Evolutionary conservation across 2,113 vertebrate genomes (phyloP).

Genomic region (Prunella himalayana): DNA sequence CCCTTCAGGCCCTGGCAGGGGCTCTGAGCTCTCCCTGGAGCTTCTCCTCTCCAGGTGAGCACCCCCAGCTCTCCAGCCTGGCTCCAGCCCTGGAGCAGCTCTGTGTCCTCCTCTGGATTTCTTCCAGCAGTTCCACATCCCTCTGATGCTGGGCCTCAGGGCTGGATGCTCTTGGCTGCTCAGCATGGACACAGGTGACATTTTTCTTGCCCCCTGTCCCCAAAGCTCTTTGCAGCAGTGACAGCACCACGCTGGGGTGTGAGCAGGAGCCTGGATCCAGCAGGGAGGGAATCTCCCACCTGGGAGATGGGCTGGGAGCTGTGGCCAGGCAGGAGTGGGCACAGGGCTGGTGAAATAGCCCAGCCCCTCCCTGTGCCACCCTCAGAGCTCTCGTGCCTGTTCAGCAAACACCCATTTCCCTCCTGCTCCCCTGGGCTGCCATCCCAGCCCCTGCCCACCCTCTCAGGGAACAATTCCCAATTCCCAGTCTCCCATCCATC

Average conservation of each 20-base stretch:
- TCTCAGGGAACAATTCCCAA: too few species aligned
- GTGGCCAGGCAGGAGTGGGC: neutral
- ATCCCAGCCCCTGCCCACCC: too few species aligned
- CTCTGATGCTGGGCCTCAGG: neutral
- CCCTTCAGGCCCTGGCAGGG: neutral
- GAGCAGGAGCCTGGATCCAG: neutral
- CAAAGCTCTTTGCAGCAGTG: neutral
- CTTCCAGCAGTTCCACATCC: neutral
- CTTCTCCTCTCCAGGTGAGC: too few species aligned
- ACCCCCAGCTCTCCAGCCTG: too few species aligned
- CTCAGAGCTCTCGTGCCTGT: neutral
- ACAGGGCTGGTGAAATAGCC: neutral
- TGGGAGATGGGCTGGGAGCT: neutral
- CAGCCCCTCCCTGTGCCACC: neutral
- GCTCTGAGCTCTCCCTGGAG: too few species aligned
- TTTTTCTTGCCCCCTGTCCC: neutral
- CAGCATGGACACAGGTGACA: accelerated
- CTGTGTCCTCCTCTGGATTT: accelerated
- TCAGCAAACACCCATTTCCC: neutral
- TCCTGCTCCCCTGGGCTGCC: neutral
- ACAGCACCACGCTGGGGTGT: accelerated
- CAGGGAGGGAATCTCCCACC: accelerated
- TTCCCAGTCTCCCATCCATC: too few species aligned
- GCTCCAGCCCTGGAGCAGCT: neutral
- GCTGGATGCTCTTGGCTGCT: neutral